Evolutionary conservation across 2,888 invertebrate species (phyloP).

Genomic region (Fragum sueziense): DNA sequence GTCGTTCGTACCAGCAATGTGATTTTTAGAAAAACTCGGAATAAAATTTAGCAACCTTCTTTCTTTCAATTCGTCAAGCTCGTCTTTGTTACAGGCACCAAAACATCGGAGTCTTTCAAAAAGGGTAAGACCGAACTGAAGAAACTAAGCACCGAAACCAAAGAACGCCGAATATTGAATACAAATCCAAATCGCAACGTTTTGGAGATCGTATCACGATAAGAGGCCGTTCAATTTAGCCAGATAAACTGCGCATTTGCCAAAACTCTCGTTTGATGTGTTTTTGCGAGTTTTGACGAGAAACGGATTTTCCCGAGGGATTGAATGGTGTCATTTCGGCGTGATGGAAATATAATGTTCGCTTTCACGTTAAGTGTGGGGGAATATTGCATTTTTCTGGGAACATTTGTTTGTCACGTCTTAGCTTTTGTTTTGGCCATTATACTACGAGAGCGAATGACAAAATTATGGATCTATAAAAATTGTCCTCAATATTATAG

Average conservation of each 20-base stretch:
- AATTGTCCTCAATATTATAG: too few relatives aligned
- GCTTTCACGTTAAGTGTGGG: conserved; percentile 28
- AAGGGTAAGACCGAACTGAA: conserved; percentile 5
- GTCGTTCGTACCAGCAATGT: too few relatives aligned
- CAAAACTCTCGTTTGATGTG: conserved; percentile 70
- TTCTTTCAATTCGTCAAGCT: too few relatives aligned
- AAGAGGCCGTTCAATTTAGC: conserved; percentile 71
- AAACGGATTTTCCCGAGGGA: conserved; percentile 63
- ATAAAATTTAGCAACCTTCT: too few relatives aligned
- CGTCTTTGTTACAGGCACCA: too few relatives aligned
- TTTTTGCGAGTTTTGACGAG: conserved; percentile 65
- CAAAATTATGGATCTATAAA: too few relatives aligned
- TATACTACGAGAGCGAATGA: too few relatives aligned
- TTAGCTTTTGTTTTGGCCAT: background rate
- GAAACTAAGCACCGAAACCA: conserved; percentile 26
- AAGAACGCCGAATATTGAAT: conserved; percentile 60
- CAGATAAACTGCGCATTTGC: conserved; percentile 70
- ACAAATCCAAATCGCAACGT: conserved; percentile 57
- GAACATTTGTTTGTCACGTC: conserved; percentile 20
- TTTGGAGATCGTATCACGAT: conserved; percentile 70
- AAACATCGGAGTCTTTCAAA: too few relatives aligned
- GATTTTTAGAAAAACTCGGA: too few relatives aligned
- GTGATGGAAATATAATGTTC: conserved; percentile 54
- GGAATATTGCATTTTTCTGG: conserved; percentile 21
- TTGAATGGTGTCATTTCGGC: conserved; percentile 53